A percentile compares a stretch with the other conserved stretches of the same genome.
phyloP scores from a whole-genome alignment of 2,888 invertebrate species.

The Andrena hattorfiana region DNA sequence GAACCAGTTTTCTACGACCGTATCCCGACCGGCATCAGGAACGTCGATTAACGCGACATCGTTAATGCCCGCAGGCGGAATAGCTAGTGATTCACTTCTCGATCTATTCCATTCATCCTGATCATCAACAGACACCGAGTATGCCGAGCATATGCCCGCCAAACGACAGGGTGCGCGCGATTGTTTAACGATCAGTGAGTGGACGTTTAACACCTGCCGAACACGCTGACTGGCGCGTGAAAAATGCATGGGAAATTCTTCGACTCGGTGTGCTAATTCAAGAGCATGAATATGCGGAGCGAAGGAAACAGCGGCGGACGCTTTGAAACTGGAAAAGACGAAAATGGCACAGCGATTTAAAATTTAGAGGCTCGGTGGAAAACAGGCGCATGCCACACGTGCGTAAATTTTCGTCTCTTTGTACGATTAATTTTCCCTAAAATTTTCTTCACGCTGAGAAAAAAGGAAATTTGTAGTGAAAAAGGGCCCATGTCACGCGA shows the following conservation, averaged over 20 bases:
- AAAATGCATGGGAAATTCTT: constrained; percentile 5
- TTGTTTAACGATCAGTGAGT: constrained; percentile 50
- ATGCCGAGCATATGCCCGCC: constrained; percentile 29
- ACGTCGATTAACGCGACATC: constrained; percentile 47
- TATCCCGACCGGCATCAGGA: not conserved
- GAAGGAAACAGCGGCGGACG: not conserved
- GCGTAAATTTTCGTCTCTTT: no score
- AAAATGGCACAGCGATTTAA: not conserved
- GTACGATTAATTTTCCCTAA: not conserved
- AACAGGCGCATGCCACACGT: no score
- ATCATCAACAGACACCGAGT: not conserved
- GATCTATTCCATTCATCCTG: constrained; percentile 57
- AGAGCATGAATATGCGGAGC: not conserved
- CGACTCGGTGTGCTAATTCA: not conserved
- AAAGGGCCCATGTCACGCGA: no score
- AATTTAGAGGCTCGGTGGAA: not conserved
- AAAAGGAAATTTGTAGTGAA: no score
- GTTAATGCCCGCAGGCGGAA: constrained; percentile 43
- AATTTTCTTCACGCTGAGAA: no score
- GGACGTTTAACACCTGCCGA: constrained; percentile 56
- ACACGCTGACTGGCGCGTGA: not conserved
- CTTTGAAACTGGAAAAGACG: not conserved
- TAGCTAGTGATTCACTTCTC: constrained; percentile 58
- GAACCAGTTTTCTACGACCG: constrained; percentile 50
- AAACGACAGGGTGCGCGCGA: constrained; percentile 16